A percentile compares a stretch with the other conserved stretches of the same genome.
These are phyloP conservation scores for Neodontobutis hainanensis DNA, from an alignment of 2,113 vertebrate species.

Conservation along the genomic window DNA sequence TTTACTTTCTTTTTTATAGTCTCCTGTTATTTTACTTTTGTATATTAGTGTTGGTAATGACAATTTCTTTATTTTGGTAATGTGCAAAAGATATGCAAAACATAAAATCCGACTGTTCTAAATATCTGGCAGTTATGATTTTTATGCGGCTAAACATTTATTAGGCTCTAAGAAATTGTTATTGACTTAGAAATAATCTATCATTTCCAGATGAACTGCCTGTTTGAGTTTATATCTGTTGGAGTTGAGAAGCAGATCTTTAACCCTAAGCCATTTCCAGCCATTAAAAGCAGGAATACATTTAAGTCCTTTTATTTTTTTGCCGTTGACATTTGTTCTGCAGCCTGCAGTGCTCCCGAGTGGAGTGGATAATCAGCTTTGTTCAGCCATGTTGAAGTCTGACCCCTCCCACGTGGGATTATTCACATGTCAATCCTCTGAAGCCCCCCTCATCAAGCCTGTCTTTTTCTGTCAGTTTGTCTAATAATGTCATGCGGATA, in stretches of 20 bases:
- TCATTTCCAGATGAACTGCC: no score
- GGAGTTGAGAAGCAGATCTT: slow-evolving; percentile 10
- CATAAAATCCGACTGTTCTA: no score
- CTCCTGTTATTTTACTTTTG: no score
- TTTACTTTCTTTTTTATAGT: no score
- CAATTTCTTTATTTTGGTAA: no score
- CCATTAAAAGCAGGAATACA: background rate
- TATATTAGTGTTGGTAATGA: no score
- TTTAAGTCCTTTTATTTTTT: slow-evolving; percentile 13
- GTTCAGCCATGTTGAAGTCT: slow-evolving; percentile 46
- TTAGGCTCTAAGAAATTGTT: no score
- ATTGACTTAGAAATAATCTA: no score
- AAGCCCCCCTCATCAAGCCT: slow-evolving; percentile 9
- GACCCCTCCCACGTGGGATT: slow-evolving; percentile 52
- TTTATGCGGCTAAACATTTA: no score
- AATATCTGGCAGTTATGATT: no score
- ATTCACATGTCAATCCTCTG: slow-evolving; percentile 40
- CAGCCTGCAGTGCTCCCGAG: slow-evolving; percentile 18
- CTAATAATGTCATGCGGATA: slow-evolving; percentile 12
- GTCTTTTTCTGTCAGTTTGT: background rate
- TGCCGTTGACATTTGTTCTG: slow-evolving; percentile 29
- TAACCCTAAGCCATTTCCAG: background rate
- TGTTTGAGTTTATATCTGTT: no score
- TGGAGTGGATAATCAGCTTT: slow-evolving; percentile 55
- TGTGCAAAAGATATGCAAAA: no score